A percentile compares a stretch with the other conserved stretches of the same genome.
These are phyloP conservation scores for Motacilla alba DNA, from an alignment of 2,113 vertebrate genomes.

Conservation along the genomic window DNA sequence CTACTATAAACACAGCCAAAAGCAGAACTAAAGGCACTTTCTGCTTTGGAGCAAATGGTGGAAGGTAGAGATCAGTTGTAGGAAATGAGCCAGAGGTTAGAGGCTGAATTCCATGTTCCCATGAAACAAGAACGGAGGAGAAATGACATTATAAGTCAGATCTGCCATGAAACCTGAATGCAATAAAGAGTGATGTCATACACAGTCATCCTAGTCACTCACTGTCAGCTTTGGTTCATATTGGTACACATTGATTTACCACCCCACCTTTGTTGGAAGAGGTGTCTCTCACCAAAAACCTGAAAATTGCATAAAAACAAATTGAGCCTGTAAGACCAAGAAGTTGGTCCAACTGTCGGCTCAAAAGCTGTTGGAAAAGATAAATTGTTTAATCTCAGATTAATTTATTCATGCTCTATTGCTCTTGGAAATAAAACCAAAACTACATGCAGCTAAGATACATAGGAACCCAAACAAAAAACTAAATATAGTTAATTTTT, in stretches of 20 bases:
- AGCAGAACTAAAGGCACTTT: neutral
- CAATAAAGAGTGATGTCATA: neutral
- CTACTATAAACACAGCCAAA: neutral
- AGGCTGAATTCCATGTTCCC: neutral
- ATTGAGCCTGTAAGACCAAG: neutral
- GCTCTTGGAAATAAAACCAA: neutral
- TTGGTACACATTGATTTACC: neutral
- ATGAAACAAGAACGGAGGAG: neutral
- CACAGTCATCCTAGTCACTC: accelerated
- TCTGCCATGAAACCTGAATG: neutral
- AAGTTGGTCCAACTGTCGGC: neutral
- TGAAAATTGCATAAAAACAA: neutral
- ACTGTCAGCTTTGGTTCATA: neutral
- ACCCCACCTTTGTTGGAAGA: neutral
- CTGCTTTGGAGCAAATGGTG: neutral
- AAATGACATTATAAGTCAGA: neutral
- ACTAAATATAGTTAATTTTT: neutral
- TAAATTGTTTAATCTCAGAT: neutral
- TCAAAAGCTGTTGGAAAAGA: neutral
- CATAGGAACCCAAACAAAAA: neutral
- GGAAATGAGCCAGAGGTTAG: neutral
- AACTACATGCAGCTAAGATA: neutral
- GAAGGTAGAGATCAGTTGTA: neutral
- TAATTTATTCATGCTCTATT: neutral
- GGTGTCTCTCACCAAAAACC: neutral